phyloP scores from a whole-genome alignment of 2,888 invertebrate genomes.

The Thalpophila matura region DNA sequence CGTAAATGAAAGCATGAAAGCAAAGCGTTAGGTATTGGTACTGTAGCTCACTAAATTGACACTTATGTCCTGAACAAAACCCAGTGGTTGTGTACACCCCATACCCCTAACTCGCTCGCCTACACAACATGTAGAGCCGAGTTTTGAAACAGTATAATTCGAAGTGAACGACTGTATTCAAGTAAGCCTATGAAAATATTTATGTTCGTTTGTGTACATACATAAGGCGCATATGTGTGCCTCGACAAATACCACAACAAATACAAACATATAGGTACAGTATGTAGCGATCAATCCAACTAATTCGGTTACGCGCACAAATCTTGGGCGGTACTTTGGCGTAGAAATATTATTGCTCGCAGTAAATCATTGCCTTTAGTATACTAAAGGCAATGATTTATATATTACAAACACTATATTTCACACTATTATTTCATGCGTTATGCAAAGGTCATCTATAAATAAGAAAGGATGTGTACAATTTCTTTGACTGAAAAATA shows the following conservation, averaged over 20 bases:
- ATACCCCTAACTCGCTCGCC: constrained; percentile 2
- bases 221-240: constrained; percentile 8
- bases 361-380: constrained; percentile 26
- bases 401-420: constrained; percentile 26
- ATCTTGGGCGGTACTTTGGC: constrained; percentile 34
- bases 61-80: constrained; percentile 23
- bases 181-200: constrained; percentile 17
- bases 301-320: constrained; percentile 52
- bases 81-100: constrained; percentile 8
- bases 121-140: constrained; percentile 2
- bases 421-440: neutral
- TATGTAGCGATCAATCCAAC: constrained; percentile 45
- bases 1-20: constrained; percentile 10
- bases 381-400: too few relatives aligned
- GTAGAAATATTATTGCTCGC: constrained; percentile 38
- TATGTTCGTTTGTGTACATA: neutral
- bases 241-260: constrained; percentile 50
- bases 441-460: too few relatives aligned
- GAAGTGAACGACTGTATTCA: constrained; percentile 18
- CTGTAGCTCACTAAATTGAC: constrained; percentile 32
- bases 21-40: constrained; percentile 16
- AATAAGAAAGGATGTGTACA: too few relatives aligned
- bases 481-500: too few relatives aligned
- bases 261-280: constrained; percentile 18
- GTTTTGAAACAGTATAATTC: constrained; percentile 37